Percentiles rank a stretch among this genome's conserved stretches.
phyloP scores from a whole-genome alignment of 2,113 vertebrate species.

The Poeciliopsis retropinna region DNA sequence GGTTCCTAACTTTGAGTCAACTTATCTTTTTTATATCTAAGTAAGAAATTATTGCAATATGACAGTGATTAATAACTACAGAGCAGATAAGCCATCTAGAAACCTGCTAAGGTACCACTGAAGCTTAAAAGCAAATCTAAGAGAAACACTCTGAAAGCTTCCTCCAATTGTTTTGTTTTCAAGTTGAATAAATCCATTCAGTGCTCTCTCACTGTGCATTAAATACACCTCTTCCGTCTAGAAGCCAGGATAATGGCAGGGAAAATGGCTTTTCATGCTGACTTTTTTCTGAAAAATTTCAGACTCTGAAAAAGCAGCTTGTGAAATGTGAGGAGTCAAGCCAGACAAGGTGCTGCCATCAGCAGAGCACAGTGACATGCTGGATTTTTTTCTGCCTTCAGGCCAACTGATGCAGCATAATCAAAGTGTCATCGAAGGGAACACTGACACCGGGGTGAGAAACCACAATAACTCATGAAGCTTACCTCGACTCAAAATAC shows the following conservation, averaged over 20 bases:
- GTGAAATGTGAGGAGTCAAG: slow-evolving; percentile 39
- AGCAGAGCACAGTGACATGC: neutral
- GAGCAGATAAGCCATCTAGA: slow-evolving; percentile 3
- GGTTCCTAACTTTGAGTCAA: slow-evolving; percentile 24
- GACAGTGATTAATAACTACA: slow-evolving; percentile 15
- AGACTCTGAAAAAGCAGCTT: slow-evolving; percentile 39
- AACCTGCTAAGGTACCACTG: neutral
- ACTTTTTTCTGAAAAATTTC: slow-evolving; percentile 28
- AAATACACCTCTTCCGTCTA: slow-evolving; percentile 37
- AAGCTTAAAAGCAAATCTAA: slow-evolving; percentile 1
- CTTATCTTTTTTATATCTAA: slow-evolving; percentile 22
- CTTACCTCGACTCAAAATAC: slow-evolving; percentile 25
- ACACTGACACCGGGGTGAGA: neutral
- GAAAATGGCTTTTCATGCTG: slow-evolving; percentile 34
- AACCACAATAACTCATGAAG: slow-evolving; percentile 19
- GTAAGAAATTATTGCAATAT: neutral
- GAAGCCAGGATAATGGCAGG: slow-evolving; percentile 29
- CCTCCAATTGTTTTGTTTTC: neutral
- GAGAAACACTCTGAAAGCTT: neutral
- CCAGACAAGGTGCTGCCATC: slow-evolving; percentile 38
- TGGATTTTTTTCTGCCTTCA: slow-evolving; percentile 18
- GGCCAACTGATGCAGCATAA: slow-evolving; percentile 25
- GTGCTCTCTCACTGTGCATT: slow-evolving; percentile 3
- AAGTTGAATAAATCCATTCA: slow-evolving; percentile 20
- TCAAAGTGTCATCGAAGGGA: slow-evolving; percentile 30